phyloP scores from a whole-genome alignment of 2,113 vertebrate genomes.

The Gambusia affinis region DNA sequence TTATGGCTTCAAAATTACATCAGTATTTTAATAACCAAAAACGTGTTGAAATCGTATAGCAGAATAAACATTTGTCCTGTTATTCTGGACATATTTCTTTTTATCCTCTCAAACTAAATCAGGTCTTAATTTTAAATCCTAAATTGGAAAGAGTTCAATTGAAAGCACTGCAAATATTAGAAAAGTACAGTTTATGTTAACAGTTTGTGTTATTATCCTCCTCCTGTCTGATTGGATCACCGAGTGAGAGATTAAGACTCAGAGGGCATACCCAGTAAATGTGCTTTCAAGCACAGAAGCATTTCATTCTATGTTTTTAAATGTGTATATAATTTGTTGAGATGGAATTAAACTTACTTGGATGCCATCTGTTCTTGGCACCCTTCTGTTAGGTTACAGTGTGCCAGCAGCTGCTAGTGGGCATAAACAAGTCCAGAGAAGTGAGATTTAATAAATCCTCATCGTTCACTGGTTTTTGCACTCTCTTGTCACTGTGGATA shows the following conservation, averaged over 20 bases:
- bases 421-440: constrained; percentile 54
- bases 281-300: not conserved
- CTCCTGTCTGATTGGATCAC: not conserved
- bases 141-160: not conserved
- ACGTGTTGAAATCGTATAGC: no score
- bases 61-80: not conserved
- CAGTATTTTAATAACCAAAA: no score
- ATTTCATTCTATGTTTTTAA: constrained; percentile 13
- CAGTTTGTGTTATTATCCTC: not conserved
- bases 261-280: not conserved
- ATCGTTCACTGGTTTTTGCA: constrained; percentile 31
- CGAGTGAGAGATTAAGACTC: not conserved
- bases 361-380: constrained; percentile 62
- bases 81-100: not conserved
- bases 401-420: constrained; percentile 48
- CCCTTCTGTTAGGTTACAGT: constrained; percentile 43
- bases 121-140: not conserved
- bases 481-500: constrained; percentile 13
- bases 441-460: constrained; percentile 35
- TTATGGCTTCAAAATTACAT: not conserved
- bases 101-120: not conserved
- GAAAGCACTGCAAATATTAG: not conserved
- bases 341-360: constrained; percentile 50
- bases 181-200: not conserved
- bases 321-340: constrained; percentile 38